These are phyloP conservation scores for Galbula dea DNA, from an alignment of 2,113 vertebrate genomes.

Conservation along the genomic window DNA sequence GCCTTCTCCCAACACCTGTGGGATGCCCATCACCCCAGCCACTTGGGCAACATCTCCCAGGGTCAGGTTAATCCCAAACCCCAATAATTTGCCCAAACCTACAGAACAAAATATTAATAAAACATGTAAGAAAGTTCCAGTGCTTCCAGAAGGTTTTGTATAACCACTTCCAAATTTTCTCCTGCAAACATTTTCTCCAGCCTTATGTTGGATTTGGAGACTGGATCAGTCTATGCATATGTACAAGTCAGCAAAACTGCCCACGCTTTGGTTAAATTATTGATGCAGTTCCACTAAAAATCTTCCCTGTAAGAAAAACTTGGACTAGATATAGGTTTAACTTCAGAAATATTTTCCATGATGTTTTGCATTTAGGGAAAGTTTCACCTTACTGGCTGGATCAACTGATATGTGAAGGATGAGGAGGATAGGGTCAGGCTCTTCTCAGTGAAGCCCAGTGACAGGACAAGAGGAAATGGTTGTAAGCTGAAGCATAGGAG, in stretches of 20 bases:
- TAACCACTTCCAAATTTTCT: background rate
- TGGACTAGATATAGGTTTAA: background rate
- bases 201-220: background rate
- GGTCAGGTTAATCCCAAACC: background rate
- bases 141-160: background rate
- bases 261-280: background rate
- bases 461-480: too few species aligned
- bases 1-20: background rate
- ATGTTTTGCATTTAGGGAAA: background rate
- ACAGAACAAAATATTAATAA: background rate
- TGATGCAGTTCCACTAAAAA: background rate
- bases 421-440: too few species aligned
- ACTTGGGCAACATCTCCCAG: background rate
- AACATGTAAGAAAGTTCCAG: background rate
- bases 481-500: too few species aligned
- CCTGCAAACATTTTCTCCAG: background rate
- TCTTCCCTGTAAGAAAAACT: background rate
- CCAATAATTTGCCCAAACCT: background rate
- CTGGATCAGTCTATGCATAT: background rate
- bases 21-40: background rate
- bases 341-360: background rate
- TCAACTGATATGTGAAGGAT: accelerated
- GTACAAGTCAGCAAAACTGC: background rate
- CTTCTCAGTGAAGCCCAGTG: too few species aligned
- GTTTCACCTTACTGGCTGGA: background rate